A percentile compares a stretch with the other conserved stretches of the same genome.
Evolutionary conservation across 1,140 invertebrate species (phyloP).

Genomic region (Conus ventricosus): DNA sequence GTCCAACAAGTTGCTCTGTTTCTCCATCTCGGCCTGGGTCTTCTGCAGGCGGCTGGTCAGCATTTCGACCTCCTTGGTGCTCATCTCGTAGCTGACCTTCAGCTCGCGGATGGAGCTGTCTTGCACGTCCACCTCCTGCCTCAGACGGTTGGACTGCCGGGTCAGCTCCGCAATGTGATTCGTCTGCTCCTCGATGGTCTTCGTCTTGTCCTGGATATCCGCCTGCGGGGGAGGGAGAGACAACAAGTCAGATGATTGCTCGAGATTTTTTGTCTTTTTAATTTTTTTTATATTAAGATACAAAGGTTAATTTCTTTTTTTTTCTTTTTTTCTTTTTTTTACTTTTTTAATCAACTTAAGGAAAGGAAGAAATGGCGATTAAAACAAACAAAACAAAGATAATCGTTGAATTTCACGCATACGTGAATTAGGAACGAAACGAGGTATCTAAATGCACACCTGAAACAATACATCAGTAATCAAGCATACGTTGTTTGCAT

Average conservation of each 20-base stretch:
- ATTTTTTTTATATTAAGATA: too few relatives aligned
- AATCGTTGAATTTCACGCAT: too few relatives aligned
- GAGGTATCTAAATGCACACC: too few relatives aligned
- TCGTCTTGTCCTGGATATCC: background rate
- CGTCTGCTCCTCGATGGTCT: background rate
- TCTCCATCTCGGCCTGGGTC: conserved; percentile 3
- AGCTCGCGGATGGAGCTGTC: background rate
- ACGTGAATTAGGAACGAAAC: too few relatives aligned
- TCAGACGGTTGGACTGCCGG: background rate
- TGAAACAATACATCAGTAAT: too few relatives aligned
- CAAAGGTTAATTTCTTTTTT: too few relatives aligned
- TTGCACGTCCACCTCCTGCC: background rate
- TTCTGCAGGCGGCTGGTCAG: background rate
- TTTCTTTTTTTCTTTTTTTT: too few relatives aligned
- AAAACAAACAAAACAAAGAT: too few relatives aligned
- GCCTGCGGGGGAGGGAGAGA: background rate
- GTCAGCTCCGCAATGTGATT: background rate
- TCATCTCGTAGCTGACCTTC: background rate
- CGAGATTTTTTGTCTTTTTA: background rate
- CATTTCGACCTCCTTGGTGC: conserved; percentile 13
- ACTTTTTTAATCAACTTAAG: too few relatives aligned
- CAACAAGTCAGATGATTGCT: background rate
- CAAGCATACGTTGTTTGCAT: too few relatives aligned
- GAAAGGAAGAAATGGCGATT: too few relatives aligned
- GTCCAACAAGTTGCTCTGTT: background rate